Percentiles rank a stretch among this genome's conserved stretches.
Conservation (phyloP, 2,888 invertebrate genomes). For the Aromia moschata region DNA sequence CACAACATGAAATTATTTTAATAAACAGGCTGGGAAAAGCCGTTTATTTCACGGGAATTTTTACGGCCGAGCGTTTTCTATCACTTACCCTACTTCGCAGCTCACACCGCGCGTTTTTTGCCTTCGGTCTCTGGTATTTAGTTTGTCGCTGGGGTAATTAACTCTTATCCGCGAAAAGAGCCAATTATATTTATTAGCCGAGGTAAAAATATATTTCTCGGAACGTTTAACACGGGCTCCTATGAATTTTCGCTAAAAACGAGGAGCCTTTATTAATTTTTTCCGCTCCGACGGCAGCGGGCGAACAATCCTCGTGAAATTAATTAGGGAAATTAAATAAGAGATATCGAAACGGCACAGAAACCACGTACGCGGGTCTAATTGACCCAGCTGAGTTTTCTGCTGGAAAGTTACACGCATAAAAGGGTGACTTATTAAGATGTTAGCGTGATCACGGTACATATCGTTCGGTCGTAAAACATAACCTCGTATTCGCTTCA, state of each 20-base stretch:
- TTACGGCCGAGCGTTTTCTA: conserved; percentile 3
- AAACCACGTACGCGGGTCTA: background rate
- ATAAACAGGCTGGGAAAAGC: conserved; percentile 10
- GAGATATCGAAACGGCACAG: background rate
- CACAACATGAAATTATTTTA: conserved; percentile 14
- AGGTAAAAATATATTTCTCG: conserved; percentile 11
- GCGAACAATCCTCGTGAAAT: conserved; percentile 6
- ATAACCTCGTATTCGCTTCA: too few relatives aligned
- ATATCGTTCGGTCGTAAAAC: too few relatives aligned
- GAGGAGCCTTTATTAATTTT: conserved; percentile 9
- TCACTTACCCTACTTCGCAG: conserved; percentile 3
- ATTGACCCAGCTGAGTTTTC: background rate
- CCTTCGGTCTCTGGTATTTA: conserved; percentile 13
- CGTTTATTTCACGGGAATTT: conserved; percentile 1
- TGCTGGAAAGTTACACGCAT: background rate
- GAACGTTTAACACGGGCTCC: conserved; percentile 11
- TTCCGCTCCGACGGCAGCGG: conserved; percentile 8
- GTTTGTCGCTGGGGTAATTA: conserved; percentile 11
- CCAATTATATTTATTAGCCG: conserved; percentile 11
- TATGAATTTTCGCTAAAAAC: conserved; percentile 16
- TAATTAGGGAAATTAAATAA: conserved; percentile 15
- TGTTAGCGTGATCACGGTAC: too few relatives aligned
- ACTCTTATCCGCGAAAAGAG: conserved; percentile 4
- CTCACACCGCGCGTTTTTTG: too few relatives aligned
- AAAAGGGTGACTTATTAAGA: background rate